Conservation (phyloP, 2,113 vertebrate species). For the Macquaria ambigua region DNA sequence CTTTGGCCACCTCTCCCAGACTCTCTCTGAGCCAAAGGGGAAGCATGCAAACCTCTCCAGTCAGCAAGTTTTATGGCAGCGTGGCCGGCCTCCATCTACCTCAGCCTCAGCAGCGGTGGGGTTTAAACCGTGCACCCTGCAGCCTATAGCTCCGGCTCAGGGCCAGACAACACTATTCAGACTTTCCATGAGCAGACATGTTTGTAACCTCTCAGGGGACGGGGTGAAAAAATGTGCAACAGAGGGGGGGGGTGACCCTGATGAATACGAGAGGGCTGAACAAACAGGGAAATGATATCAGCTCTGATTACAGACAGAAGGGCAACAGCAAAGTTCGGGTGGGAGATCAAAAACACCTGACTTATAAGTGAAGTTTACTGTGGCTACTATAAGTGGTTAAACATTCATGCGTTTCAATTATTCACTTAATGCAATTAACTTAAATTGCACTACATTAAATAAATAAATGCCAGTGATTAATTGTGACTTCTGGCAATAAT, state of each 20-base stretch:
- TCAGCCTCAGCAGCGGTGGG: slow-evolving; percentile 42
- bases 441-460: slow-evolving; percentile 4
- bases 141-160: slow-evolving; percentile 37
- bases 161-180: slow-evolving; percentile 57
- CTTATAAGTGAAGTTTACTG: background rate
- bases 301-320: slow-evolving; percentile 1
- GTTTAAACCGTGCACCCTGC: slow-evolving; percentile 20
- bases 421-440: slow-evolving; percentile 23
- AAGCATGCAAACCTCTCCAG: slow-evolving; percentile 59
- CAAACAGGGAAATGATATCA: slow-evolving; percentile 19
- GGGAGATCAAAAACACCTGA: slow-evolving; percentile 26
- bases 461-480: background rate
- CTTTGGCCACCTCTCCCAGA: slow-evolving; percentile 44
- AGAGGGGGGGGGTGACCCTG: slow-evolving; percentile 3
- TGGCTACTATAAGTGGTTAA: slow-evolving; percentile 5
- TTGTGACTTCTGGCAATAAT: background rate
- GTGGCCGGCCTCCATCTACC: slow-evolving; percentile 59
- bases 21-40: slow-evolving; percentile 41
- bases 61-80: slow-evolving; percentile 71
- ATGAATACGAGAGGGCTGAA: slow-evolving; percentile 23
- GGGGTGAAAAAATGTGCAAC: slow-evolving; percentile 34
- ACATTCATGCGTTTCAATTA: background rate
- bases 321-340: background rate
- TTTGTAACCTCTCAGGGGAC: slow-evolving; percentile 79
- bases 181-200: slow-evolving; percentile 89